A percentile compares a stretch with the other conserved stretches of the same genome.
Conservation (phyloP, 2,888 invertebrate genomes). For the Microctonus brassicae region DNA sequence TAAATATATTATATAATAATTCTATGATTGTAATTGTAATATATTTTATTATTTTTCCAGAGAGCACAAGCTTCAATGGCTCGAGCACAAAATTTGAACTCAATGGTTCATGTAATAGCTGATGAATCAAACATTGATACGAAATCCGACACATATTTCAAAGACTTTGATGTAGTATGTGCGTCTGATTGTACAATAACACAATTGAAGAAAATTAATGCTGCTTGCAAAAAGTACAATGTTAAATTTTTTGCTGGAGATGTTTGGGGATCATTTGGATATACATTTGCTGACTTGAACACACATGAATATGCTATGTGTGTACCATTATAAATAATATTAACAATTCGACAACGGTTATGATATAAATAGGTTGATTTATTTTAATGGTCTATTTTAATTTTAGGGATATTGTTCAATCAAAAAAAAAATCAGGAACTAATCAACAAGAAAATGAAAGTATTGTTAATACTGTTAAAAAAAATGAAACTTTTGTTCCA, state of each 20-base stretch:
- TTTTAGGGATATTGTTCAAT: constrained; percentile 72
- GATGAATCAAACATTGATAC: constrained; percentile 76
- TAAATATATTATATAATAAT: too few species aligned
- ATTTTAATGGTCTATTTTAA: constrained; percentile 14
- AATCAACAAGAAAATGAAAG: constrained; percentile 71
- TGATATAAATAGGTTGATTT: constrained; percentile 13
- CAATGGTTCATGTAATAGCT: constrained; percentile 87
- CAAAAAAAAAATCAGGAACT: constrained; percentile 70
- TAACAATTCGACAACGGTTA: constrained; percentile 20
- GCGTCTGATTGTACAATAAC: constrained; percentile 81
- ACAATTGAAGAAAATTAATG: constrained; percentile 81
- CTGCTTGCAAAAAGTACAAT: constrained; percentile 79
- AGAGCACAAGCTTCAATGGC: constrained; percentile 86
- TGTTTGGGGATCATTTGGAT: constrained; percentile 95
- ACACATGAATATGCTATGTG: constrained; percentile 86
- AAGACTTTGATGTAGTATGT: constrained; percentile 86
- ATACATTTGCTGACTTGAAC: constrained; percentile 89
- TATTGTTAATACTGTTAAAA: constrained; percentile 76
- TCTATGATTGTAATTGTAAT: constrained; percentile 18
- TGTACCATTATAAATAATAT: constrained; percentile 62
- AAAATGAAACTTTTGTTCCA: constrained; percentile 77
- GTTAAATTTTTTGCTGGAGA: constrained; percentile 91
- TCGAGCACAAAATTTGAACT: constrained; percentile 89
- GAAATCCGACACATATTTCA: constrained; percentile 81
- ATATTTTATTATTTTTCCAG: constrained; percentile 65